Conservation (phyloP, 2,113 vertebrate genomes). For the Hypomesus transpacificus region DNA sequence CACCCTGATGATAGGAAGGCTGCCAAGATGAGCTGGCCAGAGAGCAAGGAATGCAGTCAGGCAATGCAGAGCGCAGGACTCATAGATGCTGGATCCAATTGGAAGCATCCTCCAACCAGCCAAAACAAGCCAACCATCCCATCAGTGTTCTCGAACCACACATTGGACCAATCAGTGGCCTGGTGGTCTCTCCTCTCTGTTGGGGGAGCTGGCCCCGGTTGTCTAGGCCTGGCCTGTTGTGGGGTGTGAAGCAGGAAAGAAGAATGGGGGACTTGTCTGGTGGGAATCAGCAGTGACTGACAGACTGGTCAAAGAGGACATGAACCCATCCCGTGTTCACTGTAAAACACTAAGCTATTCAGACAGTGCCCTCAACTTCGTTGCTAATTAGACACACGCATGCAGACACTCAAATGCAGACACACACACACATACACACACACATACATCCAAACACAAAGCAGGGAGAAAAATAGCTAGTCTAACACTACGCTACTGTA, state of each 20-base stretch:
- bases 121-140: conserved; percentile 41
- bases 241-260: conserved; percentile 44
- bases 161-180: conserved; percentile 8
- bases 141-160: conserved; percentile 25
- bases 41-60: conserved; percentile 34
- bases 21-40: conserved; percentile 30
- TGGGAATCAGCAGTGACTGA: conserved; percentile 51
- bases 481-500: conserved; percentile 2
- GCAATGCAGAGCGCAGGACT: conserved; percentile 33
- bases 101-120: conserved; percentile 42
- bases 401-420: not conserved
- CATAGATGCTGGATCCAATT: conserved; percentile 40
- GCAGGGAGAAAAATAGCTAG: not conserved
- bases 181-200: not conserved
- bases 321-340: conserved; percentile 35
- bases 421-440: not conserved
- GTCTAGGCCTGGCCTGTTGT: conserved; percentile 43
- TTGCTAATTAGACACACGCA: conserved; percentile 38
- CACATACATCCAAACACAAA: not conserved
- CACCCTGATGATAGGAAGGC: conserved; percentile 11
- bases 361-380: conserved; percentile 32
- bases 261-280: conserved; percentile 53
- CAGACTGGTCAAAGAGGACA: conserved; percentile 44
- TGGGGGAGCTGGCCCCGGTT: conserved; percentile 44
- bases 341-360: conserved; percentile 56